Conservation (phyloP, 2,888 invertebrate species). For the Clostera curtula region DNA sequence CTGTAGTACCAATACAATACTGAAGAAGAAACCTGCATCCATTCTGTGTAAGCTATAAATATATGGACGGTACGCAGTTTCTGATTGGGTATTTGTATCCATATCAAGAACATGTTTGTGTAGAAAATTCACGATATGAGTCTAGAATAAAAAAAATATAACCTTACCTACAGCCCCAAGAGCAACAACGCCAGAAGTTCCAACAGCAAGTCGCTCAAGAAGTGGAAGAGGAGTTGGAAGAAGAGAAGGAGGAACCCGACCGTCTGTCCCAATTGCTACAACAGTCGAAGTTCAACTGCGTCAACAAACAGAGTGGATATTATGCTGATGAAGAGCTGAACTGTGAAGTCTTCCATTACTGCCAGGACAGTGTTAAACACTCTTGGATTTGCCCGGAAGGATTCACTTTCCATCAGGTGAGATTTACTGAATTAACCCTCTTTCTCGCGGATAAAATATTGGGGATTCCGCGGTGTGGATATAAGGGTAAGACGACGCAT, state of each 20-base stretch:
- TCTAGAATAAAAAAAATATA: not conserved
- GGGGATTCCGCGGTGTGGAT: too few relatives aligned
- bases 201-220: constrained; percentile 44
- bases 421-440: constrained; percentile 1
- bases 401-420: constrained; percentile 89
- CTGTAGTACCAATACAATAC: too few relatives aligned
- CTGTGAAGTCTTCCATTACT: constrained; percentile 96
- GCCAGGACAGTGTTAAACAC: constrained; percentile 91
- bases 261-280: constrained; percentile 84
- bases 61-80: too few relatives aligned
- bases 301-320: constrained; percentile 88
- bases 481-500: too few relatives aligned
- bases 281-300: constrained; percentile 89
- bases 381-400: constrained; percentile 96
- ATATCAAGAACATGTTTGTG: too few relatives aligned
- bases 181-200: constrained; percentile 42
- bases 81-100: too few relatives aligned
- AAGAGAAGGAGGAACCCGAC: constrained; percentile 90
- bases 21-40: too few relatives aligned
- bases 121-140: too few relatives aligned
- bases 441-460: too few relatives aligned
- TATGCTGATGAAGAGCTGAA: constrained; percentile 92
- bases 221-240: constrained; percentile 73
- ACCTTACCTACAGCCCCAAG: constrained; percentile 29
- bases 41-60: too few relatives aligned